These are phyloP conservation scores for Miltochrista miniata DNA, from an alignment of 2,888 invertebrate genomes.

Conservation along the genomic window DNA sequence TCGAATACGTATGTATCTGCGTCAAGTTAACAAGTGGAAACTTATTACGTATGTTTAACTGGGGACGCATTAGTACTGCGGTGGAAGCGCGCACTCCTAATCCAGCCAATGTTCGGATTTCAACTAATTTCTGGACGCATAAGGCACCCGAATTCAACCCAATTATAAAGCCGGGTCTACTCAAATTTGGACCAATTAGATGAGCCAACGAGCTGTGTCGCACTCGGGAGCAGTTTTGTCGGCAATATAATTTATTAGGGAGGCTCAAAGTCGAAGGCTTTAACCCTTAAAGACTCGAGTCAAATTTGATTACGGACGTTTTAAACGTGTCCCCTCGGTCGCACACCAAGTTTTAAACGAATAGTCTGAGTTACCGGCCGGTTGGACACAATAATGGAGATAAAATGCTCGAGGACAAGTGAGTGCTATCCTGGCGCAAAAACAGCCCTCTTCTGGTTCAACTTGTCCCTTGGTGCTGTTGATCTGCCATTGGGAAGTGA, in stretches of 20 bases:
- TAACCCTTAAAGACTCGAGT: conserved; percentile 81
- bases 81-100: conserved; percentile 64
- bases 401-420: conserved; percentile 14
- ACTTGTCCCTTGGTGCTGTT: conserved; percentile 18
- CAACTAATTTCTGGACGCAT: conserved; percentile 73
- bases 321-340: conserved; percentile 73
- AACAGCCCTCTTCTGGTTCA: conserved; percentile 14
- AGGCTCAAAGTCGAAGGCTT: conserved; percentile 78
- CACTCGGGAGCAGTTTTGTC: conserved; percentile 81
- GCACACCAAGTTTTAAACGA: conserved; percentile 69
- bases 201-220: conserved; percentile 82
- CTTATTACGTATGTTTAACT: conserved; percentile 75
- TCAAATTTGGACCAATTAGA: conserved; percentile 82
- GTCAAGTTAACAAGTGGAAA: conserved; percentile 68
- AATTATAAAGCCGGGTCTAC: conserved; percentile 78
- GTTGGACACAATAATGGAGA: conserved; percentile 40
- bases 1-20: conserved; percentile 63
- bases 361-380: conserved; percentile 52
- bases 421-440: conserved; percentile 4
- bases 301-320: conserved; percentile 81
- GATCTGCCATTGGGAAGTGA: conserved; percentile 39
- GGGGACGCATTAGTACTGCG: conserved; percentile 60
- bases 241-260: conserved; percentile 83
- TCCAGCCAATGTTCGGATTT: conserved; percentile 69
- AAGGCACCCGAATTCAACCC: conserved; percentile 67